Evolutionary conservation across 1,140 invertebrate genomes (phyloP).

Genomic region (Aricia agestis): DNA sequence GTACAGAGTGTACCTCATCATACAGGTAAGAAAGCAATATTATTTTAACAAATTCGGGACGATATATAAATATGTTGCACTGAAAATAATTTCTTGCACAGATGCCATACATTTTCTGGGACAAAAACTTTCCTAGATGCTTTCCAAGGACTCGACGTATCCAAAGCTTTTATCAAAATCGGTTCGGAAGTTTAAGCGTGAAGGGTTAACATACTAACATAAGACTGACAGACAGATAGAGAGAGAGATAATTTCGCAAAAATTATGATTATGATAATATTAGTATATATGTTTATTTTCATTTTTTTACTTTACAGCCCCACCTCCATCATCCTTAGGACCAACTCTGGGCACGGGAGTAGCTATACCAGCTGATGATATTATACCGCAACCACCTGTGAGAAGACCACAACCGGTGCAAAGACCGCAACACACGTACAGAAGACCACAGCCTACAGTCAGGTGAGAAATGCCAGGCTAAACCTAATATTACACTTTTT

Average conservation of each 20-base stretch:
- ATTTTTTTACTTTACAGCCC: constrained; percentile 23
- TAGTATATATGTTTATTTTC: not conserved
- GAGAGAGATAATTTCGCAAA: too few relatives aligned
- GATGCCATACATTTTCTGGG: too few relatives aligned
- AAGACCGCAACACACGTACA: constrained; percentile 40
- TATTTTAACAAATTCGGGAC: not conserved
- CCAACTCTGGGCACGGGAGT: constrained; percentile 69
- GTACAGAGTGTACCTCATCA: constrained; percentile 43
- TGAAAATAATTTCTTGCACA: not conserved
- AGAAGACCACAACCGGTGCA: constrained; percentile 45
- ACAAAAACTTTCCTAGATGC: too few relatives aligned
- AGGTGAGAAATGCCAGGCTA: constrained; percentile 39
- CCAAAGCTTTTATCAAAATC: too few relatives aligned
- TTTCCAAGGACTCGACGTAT: too few relatives aligned
- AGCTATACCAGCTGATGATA: constrained; percentile 69
- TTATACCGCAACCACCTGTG: constrained; percentile 39
- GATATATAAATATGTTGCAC: not conserved
- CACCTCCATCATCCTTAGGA: constrained; percentile 30
- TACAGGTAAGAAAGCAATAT: constrained; percentile 39
- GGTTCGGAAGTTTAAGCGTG: too few relatives aligned
- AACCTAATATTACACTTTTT: not conserved
- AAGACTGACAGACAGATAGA: too few relatives aligned
- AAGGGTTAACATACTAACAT: too few relatives aligned
- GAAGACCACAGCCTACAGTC: constrained; percentile 60
- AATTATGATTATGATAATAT: too few relatives aligned